Conservation (phyloP, 1,140 invertebrate species). For the Drosophila trapezifrons region DNA sequence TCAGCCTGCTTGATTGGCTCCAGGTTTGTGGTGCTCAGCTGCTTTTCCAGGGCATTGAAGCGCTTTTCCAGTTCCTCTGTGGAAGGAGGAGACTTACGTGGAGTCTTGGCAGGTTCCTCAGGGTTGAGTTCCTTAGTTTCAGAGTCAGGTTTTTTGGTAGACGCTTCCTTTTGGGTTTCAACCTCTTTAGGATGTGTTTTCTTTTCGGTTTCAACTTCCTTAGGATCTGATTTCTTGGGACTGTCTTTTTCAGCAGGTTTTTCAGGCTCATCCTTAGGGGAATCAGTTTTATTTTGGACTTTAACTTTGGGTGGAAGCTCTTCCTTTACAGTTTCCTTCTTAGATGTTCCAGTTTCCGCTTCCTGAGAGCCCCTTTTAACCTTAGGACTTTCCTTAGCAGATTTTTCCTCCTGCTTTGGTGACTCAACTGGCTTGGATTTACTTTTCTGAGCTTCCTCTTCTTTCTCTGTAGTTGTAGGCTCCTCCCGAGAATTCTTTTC, state of each 20-base stretch:
- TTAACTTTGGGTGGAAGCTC: not conserved
- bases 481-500: not conserved
- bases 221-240: not conserved
- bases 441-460: not conserved
- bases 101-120: constrained; percentile 2
- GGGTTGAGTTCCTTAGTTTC: not conserved
- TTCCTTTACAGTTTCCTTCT: not conserved
- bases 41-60: constrained; percentile 74
- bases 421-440: constrained; percentile 1
- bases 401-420: not conserved
- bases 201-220: not conserved
- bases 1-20: constrained; percentile 27
- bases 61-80: constrained; percentile 79
- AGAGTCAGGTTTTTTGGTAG: not conserved
- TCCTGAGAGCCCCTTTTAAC: not conserved
- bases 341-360: not conserved
- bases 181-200: not conserved
- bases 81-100: constrained; percentile 65
- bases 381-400: too few species aligned
- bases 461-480: not conserved
- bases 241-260: not conserved
- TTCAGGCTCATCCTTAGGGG: not conserved
- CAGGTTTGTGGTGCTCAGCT: constrained; percentile 53
- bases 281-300: not conserved
- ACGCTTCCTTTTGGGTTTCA: not conserved